Evolutionary conservation across 2,888 invertebrate species (phyloP).

Genomic region (Tenthredo scrophulariae): DNA sequence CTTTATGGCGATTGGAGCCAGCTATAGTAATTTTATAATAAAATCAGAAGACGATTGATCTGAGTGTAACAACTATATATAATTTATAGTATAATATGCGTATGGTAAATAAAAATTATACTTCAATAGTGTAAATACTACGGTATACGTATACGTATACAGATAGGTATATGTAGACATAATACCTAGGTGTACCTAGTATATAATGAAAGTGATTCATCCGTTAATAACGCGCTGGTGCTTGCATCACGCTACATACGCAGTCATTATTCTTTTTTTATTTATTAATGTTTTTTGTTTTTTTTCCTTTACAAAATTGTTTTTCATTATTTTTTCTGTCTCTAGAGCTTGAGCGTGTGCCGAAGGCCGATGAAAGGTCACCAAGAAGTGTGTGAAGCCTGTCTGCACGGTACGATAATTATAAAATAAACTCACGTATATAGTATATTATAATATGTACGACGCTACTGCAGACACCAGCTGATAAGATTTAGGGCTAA

Average conservation of each 20-base stretch:
- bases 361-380: constrained; percentile 18
- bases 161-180: neutral
- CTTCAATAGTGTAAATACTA: neutral
- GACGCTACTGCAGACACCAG: neutral
- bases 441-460: no score
- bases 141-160: neutral
- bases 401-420: neutral
- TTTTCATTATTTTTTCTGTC: neutral
- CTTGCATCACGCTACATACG: constrained; percentile 9
- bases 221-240: constrained; percentile 16
- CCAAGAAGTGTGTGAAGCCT: neutral
- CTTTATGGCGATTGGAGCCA: neutral
- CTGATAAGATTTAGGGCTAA: neutral
- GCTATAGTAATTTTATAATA: neutral
- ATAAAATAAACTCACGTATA: neutral
- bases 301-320: neutral
- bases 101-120: constrained; percentile 6
- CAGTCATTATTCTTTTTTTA: neutral
- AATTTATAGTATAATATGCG: neutral
- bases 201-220: constrained; percentile 18
- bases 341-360: constrained; percentile 13
- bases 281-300: neutral
- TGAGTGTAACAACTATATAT: neutral
- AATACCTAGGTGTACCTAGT: neutral
- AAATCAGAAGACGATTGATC: constrained; percentile 18